A percentile compares a stretch with the other conserved stretches of the same genome.
phyloP scores from a whole-genome alignment of 2,888 invertebrate genomes.

The Agonopterix alstromeriana region DNA sequence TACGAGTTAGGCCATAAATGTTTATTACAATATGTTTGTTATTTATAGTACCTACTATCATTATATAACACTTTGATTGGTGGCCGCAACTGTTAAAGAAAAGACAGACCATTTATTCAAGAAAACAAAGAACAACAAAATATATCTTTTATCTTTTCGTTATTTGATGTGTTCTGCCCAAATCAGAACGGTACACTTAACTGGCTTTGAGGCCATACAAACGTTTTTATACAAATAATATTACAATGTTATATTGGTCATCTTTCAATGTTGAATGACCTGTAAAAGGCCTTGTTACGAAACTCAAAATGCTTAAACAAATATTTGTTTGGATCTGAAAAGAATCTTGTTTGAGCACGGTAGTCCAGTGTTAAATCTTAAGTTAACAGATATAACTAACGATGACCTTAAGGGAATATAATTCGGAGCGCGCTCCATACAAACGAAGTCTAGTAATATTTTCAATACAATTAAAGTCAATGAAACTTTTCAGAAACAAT shows the following conservation, averaged over 20 bases:
- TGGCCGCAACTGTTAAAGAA: too few relatives aligned
- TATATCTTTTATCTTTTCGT: too few relatives aligned
- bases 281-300: conserved; percentile 43
- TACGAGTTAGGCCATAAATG: too few relatives aligned
- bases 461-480: too few relatives aligned
- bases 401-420: conserved; percentile 10
- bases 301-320: conserved; percentile 31
- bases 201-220: conserved; percentile 24
- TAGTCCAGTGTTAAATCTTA: conserved; percentile 19
- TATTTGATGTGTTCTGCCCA: conserved; percentile 19
- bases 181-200: conserved; percentile 20
- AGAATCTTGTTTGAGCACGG: conserved; percentile 23
- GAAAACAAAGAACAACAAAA: too few relatives aligned
- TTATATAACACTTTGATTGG: too few relatives aligned
- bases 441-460: too few relatives aligned
- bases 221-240: conserved; percentile 15
- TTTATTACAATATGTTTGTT: too few relatives aligned
- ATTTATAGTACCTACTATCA: too few relatives aligned
- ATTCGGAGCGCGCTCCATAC: too few relatives aligned
- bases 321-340: conserved; percentile 36
- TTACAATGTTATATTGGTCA: conserved; percentile 18
- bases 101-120: too few relatives aligned
- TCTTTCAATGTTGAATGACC: conserved; percentile 45
- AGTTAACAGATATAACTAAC: conserved; percentile 1
- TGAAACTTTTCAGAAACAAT: too few relatives aligned